phyloP scores from a whole-genome alignment of 2,113 vertebrate species.

The Embiotoca jacksoni region DNA sequence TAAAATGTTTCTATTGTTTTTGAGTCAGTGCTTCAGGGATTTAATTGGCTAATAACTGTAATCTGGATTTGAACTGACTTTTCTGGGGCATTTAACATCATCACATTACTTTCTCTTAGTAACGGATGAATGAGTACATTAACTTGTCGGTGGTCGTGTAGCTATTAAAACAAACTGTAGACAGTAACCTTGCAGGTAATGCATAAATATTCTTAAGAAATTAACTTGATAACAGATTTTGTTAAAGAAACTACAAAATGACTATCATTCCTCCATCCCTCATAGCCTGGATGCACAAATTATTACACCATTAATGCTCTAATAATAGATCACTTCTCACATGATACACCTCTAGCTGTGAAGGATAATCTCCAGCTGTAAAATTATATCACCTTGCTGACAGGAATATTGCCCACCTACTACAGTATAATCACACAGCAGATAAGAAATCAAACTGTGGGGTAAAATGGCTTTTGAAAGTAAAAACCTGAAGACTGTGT shows the following conservation, averaged over 20 bases:
- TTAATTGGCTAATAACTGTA: constrained; percentile 59
- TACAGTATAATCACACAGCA: constrained; percentile 70
- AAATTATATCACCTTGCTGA: constrained; percentile 75
- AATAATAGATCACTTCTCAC: constrained; percentile 75
- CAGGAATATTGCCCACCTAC: constrained; percentile 74
- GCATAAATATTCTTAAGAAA: constrained; percentile 10
- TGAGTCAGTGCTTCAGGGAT: constrained; percentile 21
- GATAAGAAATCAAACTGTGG: constrained; percentile 74
- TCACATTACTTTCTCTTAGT: constrained; percentile 57
- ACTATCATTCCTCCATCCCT: constrained; percentile 41
- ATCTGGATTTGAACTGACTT: constrained; percentile 39
- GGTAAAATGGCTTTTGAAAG: constrained; percentile 63
- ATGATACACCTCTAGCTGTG: constrained; percentile 64
- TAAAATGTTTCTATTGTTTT: constrained; percentile 14
- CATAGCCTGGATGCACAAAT: constrained; percentile 55
- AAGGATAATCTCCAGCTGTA: constrained; percentile 75
- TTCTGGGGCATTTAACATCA: constrained; percentile 60
- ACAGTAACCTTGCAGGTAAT: constrained; percentile 19
- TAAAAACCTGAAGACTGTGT: constrained; percentile 32
- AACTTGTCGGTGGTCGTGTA: constrained; percentile 11
- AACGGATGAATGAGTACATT: constrained; percentile 60
- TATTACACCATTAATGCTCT: constrained; percentile 64
- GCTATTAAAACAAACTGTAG: constrained; percentile 18
- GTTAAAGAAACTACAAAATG: constrained; percentile 24
- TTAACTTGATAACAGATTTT: constrained; percentile 39